Percentiles rank a stretch among this genome's conserved stretches.
Conservation (phyloP, 2,888 invertebrate genomes). For the Xylocampa areola region DNA sequence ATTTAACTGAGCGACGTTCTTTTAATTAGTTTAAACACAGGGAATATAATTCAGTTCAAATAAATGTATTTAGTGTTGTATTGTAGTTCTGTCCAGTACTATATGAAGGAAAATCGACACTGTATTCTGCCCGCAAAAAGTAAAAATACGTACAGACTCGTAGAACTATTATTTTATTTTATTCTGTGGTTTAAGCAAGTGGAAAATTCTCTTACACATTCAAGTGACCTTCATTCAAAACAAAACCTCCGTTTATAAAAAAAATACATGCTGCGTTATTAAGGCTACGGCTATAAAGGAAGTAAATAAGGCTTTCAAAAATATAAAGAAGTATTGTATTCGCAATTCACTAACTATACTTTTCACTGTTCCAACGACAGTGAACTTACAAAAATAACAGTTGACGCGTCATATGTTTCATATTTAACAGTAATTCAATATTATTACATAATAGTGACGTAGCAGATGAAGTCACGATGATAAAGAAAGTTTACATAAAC, state of each 20-base stretch:
- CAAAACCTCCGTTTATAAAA: neutral
- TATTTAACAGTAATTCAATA: slow-evolving; percentile 24
- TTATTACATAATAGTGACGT: slow-evolving; percentile 66
- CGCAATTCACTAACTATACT: neutral
- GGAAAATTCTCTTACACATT: no score
- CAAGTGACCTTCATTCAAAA: neutral
- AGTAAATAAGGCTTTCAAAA: no score
- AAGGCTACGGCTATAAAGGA: neutral
- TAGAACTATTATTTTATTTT: no score
- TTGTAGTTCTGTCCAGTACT: no score
- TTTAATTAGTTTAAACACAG: no score
- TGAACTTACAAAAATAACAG: slow-evolving; percentile 50
- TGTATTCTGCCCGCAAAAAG: no score
- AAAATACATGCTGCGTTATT: neutral
- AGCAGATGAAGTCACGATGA: slow-evolving; percentile 64
- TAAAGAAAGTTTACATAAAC: slow-evolving; percentile 82
- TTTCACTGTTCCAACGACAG: slow-evolving; percentile 21
- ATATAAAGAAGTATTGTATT: neutral
- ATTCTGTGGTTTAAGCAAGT: no score
- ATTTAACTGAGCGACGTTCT: no score
- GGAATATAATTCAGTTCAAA: no score
- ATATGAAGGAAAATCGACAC: no score
- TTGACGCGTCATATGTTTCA: slow-evolving; percentile 23
- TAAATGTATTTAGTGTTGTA: no score
- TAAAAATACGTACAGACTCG: no score